Evolutionary conservation across 2,113 vertebrate genomes (phyloP).

Genomic region (Gobiocypris rarus): DNA sequence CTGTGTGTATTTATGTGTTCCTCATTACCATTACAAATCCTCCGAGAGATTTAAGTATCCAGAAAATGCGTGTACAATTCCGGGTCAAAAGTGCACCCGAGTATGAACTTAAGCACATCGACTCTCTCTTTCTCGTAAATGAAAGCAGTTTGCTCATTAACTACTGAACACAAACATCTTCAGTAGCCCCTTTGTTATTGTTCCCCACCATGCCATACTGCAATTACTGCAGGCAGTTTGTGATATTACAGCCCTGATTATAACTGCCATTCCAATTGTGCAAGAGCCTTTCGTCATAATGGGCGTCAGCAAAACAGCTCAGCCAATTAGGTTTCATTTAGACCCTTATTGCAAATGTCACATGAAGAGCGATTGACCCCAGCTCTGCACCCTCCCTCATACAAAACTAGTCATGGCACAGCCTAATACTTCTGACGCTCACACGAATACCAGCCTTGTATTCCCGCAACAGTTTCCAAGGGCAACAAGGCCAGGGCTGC

Average conservation of each 20-base stretch:
- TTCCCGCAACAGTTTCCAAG: slow-evolving; percentile 40
- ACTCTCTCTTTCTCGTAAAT: slow-evolving; percentile 40
- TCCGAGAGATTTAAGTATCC: neutral
- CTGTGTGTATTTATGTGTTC: neutral
- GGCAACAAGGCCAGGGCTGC: slow-evolving; percentile 45
- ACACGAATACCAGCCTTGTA: slow-evolving; percentile 38
- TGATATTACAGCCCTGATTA: slow-evolving; percentile 54
- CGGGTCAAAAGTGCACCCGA: neutral
- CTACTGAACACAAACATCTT: slow-evolving; percentile 46
- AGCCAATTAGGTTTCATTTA: slow-evolving; percentile 55
- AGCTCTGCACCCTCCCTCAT: slow-evolving; percentile 12
- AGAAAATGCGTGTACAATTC: neutral
- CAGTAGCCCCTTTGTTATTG: slow-evolving; percentile 41
- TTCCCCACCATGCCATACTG: slow-evolving; percentile 36
- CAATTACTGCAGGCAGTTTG: slow-evolving; percentile 53
- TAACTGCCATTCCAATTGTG: slow-evolving; percentile 36
- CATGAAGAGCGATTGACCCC: slow-evolving; percentile 50
- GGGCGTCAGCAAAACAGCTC: slow-evolving; percentile 36
- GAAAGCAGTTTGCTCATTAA: slow-evolving; percentile 47
- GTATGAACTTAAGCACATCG: slow-evolving; percentile 6
- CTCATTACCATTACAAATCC: slow-evolving; percentile 18
- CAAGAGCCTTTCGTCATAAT: slow-evolving; percentile 47
- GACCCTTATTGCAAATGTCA: slow-evolving; percentile 62
- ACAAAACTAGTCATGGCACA: slow-evolving; percentile 37
- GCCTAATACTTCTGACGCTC: slow-evolving; percentile 29